A percentile compares a stretch with the other conserved stretches of the same genome.
These are phyloP conservation scores for Drosophila rufa DNA, from an alignment of 1,140 invertebrate genomes.

Conservation along the genomic window DNA sequence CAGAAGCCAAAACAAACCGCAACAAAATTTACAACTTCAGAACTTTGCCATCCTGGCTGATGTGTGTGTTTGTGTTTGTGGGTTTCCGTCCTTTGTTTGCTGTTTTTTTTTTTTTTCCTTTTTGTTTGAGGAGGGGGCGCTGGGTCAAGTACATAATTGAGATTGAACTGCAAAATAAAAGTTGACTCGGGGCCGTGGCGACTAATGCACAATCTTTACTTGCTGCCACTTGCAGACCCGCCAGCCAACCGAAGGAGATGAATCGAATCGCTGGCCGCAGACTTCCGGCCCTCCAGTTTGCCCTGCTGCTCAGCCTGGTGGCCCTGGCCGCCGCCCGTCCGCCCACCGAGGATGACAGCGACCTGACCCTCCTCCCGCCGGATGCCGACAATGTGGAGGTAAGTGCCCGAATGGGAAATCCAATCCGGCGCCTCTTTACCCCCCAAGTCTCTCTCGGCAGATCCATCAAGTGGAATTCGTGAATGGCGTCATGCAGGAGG, in stretches of 20 bases:
- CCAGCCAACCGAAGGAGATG: slow-evolving; percentile 58
- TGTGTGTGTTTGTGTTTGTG: slow-evolving; percentile 18
- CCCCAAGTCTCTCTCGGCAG: slow-evolving; percentile 27
- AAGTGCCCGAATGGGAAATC: slow-evolving; percentile 13
- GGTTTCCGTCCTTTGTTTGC: slow-evolving; percentile 14
- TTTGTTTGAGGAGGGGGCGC: neutral
- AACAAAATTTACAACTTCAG: slow-evolving; percentile 77
- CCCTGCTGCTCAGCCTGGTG: slow-evolving; percentile 42
- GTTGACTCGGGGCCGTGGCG: slow-evolving; percentile 27
- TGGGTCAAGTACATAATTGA: slow-evolving; percentile 64
- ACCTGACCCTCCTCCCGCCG: slow-evolving; percentile 51
- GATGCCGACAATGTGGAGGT: slow-evolving; percentile 79
- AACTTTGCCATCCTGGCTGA: slow-evolving; percentile 52
- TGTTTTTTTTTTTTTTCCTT: neutral
- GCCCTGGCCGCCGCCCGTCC: slow-evolving; percentile 33
- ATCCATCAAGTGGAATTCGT: slow-evolving; percentile 69
- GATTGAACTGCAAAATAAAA: slow-evolving; percentile 66
- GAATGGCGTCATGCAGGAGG: slow-evolving; percentile 64
- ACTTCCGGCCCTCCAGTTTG: slow-evolving; percentile 44
- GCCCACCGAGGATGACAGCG: slow-evolving; percentile 48
- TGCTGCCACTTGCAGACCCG: slow-evolving; percentile 52
- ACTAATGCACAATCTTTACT: slow-evolving; percentile 60
- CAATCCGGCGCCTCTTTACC: slow-evolving; percentile 5
- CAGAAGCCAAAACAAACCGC: slow-evolving; percentile 66
- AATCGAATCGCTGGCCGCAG: slow-evolving; percentile 54